A percentile compares a stretch with the other conserved stretches of the same genome.
Evolutionary conservation across 2,888 invertebrate species (phyloP).

Genomic region (Ophraella communa): DNA sequence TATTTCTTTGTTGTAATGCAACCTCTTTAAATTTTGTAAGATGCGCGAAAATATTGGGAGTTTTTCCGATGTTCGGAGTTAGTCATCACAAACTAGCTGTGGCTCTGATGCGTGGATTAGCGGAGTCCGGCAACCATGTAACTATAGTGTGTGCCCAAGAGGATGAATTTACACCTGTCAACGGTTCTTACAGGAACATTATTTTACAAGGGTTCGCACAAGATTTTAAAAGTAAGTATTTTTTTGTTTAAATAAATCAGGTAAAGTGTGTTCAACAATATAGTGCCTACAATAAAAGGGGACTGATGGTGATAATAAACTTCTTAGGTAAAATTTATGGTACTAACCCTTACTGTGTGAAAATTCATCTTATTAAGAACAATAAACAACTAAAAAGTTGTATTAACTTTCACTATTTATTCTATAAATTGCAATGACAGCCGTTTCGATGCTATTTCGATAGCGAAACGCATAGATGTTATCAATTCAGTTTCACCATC

Average conservation of each 20-base stretch:
- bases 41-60: slow-evolving; percentile 65
- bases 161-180: slow-evolving; percentile 60
- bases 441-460: too few species aligned
- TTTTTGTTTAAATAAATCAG: neutral
- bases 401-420: too few species aligned
- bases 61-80: slow-evolving; percentile 71
- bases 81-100: slow-evolving; percentile 73
- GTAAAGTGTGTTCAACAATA: too few species aligned
- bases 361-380: too few species aligned
- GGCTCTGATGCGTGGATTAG: slow-evolving; percentile 67
- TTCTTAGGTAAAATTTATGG: too few species aligned
- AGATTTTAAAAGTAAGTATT: slow-evolving; percentile 10
- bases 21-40: neutral
- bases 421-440: too few species aligned
- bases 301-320: too few species aligned
- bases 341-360: too few species aligned
- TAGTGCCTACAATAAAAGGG: too few species aligned
- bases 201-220: slow-evolving; percentile 14
- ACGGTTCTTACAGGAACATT: slow-evolving; percentile 18
- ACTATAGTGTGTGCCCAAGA: slow-evolving; percentile 66
- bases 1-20: neutral
- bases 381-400: too few species aligned
- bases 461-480: too few species aligned
- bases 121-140: slow-evolving; percentile 68
- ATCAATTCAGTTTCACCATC: too few species aligned